Percentiles rank a stretch among this genome's conserved stretches.
phyloP scores from a whole-genome alignment of 92 coral and sea anemone genomes.

The Palythoa grandis region DNA sequence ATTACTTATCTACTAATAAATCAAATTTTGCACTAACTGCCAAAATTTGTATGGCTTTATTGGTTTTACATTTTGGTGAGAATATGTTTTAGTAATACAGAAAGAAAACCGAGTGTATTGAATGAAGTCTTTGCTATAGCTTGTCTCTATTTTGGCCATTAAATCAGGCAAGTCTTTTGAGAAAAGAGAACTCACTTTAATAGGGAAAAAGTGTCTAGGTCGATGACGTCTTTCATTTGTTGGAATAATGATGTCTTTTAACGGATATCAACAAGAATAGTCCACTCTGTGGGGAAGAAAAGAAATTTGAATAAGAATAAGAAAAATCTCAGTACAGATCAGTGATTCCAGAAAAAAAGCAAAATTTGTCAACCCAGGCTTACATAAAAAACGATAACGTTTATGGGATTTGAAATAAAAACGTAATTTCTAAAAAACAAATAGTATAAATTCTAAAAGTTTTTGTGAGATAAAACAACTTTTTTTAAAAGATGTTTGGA shows the following conservation, averaged over 20 bases:
- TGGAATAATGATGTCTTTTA: slow-evolving; percentile 38
- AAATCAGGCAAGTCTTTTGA: neutral
- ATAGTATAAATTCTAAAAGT: neutral
- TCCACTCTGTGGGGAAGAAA: slow-evolving; percentile 33
- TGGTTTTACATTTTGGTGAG: slow-evolving; percentile 31
- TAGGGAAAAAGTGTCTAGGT: slow-evolving; percentile 3
- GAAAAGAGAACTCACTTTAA: slow-evolving; percentile 2
- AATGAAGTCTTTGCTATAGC: neutral
- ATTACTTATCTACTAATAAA: slow-evolving; percentile 44
- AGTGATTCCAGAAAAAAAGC: slow-evolving; percentile 3
- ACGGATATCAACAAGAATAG: slow-evolving; percentile 32
- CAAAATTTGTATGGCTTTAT: slow-evolving; percentile 6
- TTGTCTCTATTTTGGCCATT: neutral
- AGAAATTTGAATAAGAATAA: slow-evolving; percentile 39
- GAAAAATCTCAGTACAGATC: slow-evolving; percentile 33
- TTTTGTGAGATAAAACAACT: neutral
- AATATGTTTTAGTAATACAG: neutral
- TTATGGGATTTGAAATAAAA: neutral
- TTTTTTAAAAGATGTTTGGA: neutral
- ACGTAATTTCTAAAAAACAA: neutral
- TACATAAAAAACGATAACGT: neutral
- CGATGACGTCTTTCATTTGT: slow-evolving; percentile 32
- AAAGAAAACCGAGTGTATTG: slow-evolving; percentile 14
- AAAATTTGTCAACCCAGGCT: neutral
- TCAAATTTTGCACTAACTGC: slow-evolving; percentile 42